Conservation (phyloP, 2,797 vertebrate genomes). For the Mycteria americana region DNA sequence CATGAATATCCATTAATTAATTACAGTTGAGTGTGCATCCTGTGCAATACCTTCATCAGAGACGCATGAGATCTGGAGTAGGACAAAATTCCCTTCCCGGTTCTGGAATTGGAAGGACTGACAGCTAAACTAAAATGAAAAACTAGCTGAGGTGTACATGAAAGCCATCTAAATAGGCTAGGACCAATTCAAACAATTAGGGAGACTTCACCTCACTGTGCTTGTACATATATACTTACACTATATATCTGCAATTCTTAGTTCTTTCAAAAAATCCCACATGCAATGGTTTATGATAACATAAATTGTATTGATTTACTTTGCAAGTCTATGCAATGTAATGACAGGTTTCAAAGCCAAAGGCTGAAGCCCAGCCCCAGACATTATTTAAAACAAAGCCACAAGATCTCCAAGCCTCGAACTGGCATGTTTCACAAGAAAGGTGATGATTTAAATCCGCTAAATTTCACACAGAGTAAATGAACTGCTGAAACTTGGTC, state of each 20-base stretch:
- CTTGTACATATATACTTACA: background rate
- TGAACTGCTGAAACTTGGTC: slow-evolving; percentile 45
- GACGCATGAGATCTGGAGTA: background rate
- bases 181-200: background rate
- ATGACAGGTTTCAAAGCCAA: slow-evolving; percentile 13
- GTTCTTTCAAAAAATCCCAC: background rate
- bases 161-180: background rate
- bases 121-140: background rate
- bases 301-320: slow-evolving; percentile 9
- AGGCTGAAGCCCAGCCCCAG: slow-evolving; percentile 37
- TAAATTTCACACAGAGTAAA: slow-evolving; percentile 38
- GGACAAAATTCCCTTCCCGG: background rate
- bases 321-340: background rate
- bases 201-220: background rate
- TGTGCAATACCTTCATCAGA: background rate
- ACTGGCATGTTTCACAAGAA: slow-evolving; percentile 26
- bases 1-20: background rate
- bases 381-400: slow-evolving; percentile 56
- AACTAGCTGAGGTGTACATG: background rate
- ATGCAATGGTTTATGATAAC: background rate
- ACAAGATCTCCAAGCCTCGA: slow-evolving; percentile 17
- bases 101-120: background rate
- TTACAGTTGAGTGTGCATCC: background rate
- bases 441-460: slow-evolving; percentile 59
- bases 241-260: background rate